Conservation (phyloP, 2,797 vertebrate species). For the Tragelaphus oryx region DNA sequence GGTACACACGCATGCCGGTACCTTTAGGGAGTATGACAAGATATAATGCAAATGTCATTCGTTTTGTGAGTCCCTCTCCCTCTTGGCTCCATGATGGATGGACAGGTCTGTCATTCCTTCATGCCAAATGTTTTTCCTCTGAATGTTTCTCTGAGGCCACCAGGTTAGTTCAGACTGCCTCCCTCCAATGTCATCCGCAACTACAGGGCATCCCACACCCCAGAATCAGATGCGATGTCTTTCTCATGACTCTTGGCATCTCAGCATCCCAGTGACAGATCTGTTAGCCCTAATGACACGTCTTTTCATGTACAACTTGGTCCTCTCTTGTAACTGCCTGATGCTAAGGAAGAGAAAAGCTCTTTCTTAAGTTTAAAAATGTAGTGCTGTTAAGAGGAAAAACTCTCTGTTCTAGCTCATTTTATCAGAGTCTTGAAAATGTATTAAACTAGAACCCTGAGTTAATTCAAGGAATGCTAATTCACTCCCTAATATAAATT, state of each 20-base stretch:
- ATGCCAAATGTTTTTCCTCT: neutral
- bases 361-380: neutral
- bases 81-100: neutral
- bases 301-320: neutral
- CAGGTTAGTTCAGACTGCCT: neutral
- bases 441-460: neutral
- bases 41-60: neutral
- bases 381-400: neutral
- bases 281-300: neutral
- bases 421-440: neutral
- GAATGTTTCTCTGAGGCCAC: neutral
- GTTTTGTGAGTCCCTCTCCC: neutral
- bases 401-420: neutral
- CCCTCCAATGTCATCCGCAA: fast-evolving
- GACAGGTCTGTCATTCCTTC: neutral
- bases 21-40: fast-evolving
- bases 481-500: neutral
- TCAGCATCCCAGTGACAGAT: neutral
- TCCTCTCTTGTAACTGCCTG: neutral
- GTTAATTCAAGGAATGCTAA: neutral
- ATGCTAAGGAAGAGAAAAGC: neutral
- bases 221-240: fast-evolving
- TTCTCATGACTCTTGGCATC: neutral
- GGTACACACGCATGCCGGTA: no score
- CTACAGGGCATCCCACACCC: neutral